Evolutionary conservation across 2,113 vertebrate species (phyloP).

Genomic region (Campylomormyrus numenius): DNA sequence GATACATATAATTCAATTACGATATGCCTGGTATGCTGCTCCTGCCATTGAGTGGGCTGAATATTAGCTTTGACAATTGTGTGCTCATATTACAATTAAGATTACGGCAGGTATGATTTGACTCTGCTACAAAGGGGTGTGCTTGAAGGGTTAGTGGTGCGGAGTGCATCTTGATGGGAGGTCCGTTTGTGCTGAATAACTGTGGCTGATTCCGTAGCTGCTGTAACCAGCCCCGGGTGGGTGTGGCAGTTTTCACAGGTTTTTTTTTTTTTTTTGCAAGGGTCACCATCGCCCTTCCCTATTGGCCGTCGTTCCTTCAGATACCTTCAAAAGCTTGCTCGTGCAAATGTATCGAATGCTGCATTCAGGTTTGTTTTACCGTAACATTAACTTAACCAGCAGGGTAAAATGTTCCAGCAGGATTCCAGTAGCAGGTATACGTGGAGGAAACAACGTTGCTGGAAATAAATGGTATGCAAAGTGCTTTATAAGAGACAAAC

Average conservation of each 20-base stretch:
- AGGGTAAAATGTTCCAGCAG: neutral
- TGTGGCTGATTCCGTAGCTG: neutral
- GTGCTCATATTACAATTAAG: neutral
- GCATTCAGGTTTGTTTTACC: neutral
- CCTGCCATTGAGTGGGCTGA: neutral
- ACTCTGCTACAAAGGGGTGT: neutral
- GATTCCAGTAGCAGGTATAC: neutral
- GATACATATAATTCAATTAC: conserved; percentile 21
- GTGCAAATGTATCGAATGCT: too few relatives aligned
- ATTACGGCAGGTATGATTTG: neutral
- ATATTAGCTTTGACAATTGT: conserved; percentile 1
- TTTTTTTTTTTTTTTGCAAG: neutral
- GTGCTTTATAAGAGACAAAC: neutral
- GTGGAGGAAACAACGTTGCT: neutral
- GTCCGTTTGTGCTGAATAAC: neutral
- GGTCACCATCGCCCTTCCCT: neutral
- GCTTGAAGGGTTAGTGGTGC: neutral
- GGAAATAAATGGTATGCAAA: neutral
- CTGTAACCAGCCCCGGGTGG: neutral
- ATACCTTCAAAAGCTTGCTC: neutral
- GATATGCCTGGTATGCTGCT: neutral
- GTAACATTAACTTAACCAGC: neutral
- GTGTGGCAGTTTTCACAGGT: neutral
- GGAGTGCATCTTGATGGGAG: neutral
- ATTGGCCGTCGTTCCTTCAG: neutral